phyloP scores from a whole-genome alignment of 2,888 invertebrate genomes.

The Eristalinus aeneus region DNA sequence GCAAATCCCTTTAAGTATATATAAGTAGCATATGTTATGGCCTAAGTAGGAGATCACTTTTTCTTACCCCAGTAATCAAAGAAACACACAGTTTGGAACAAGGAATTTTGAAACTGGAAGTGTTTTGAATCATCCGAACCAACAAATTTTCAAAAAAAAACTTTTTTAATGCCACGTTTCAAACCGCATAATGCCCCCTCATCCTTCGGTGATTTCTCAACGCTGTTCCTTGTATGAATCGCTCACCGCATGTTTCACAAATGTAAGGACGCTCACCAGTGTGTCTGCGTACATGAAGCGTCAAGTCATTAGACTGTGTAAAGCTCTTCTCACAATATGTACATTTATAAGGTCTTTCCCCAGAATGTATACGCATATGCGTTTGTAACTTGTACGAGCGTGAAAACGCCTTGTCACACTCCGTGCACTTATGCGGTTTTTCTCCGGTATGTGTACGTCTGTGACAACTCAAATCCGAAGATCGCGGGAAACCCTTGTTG shows the following conservation, averaged over 20 bases:
- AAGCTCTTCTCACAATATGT: constrained; percentile 82
- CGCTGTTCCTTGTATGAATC: constrained; percentile 84
- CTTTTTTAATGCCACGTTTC: background rate
- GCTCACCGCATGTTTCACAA: constrained; percentile 72
- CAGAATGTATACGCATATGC: constrained; percentile 83
- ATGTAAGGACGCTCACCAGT: constrained; percentile 82
- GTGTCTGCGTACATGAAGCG: constrained; percentile 86
- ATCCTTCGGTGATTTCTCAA: constrained; percentile 85
- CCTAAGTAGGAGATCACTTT: too few relatives aligned
- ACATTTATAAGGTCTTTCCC: constrained; percentile 84
- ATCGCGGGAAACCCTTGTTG: constrained; percentile 84
- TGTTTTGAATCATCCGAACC: too few relatives aligned
- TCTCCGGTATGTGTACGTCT: constrained; percentile 84
- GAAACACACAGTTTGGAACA: too few relatives aligned
- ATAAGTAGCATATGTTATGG: too few relatives aligned
- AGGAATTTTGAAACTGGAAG: too few relatives aligned
- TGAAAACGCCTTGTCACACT: constrained; percentile 82
- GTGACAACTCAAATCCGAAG: constrained; percentile 84
- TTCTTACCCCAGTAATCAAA: too few relatives aligned
- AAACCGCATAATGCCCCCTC: constrained; percentile 73
- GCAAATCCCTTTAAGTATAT: too few relatives aligned
- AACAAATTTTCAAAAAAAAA: too few relatives aligned
- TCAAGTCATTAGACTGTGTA: constrained; percentile 87
- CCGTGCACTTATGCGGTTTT: constrained; percentile 81
- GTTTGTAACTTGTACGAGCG: constrained; percentile 84